A percentile compares a stretch with the other conserved stretches of the same genome.
These are phyloP conservation scores for Pristiophorus japonicus DNA, from an alignment of 2,113 vertebrate species.

Conservation along the genomic window DNA sequence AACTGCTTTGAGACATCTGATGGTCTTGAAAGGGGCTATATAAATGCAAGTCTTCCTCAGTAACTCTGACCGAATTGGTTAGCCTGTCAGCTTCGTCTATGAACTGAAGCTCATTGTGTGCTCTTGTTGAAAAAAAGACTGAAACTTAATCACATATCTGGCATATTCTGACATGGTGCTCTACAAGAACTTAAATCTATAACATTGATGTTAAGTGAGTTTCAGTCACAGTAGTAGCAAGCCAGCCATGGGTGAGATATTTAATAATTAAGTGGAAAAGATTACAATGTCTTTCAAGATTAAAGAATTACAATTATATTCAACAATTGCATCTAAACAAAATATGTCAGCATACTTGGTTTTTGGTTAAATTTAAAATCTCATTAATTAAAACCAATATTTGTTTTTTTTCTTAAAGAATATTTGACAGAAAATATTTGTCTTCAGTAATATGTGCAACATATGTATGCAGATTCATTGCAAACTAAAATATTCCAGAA, in stretches of 20 bases:
- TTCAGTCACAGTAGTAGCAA: not conserved
- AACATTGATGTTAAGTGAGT: not conserved
- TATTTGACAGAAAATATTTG: not conserved
- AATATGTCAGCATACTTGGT: not conserved
- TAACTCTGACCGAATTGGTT: not conserved
- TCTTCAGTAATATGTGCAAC: not conserved
- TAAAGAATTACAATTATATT: not conserved
- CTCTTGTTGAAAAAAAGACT: not conserved
- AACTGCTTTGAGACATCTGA: no score
- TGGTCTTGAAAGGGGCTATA: no score
- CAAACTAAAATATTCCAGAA: not conserved
- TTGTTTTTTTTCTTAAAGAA: not conserved
- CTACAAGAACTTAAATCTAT: not conserved
- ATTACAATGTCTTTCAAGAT: not conserved
- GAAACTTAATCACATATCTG: not conserved
- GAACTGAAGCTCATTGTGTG: not conserved
- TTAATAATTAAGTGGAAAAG: not conserved
- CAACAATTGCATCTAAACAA: not conserved
- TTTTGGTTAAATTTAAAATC: not conserved
- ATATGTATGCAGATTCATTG: not conserved
- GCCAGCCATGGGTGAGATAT: not conserved
- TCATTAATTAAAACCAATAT: not conserved
- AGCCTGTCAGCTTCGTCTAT: not conserved
- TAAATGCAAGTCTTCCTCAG: no score
- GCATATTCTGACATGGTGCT: not conserved